Percentiles rank a stretch among this genome's conserved stretches.
phyloP scores from a whole-genome alignment of 2,797 vertebrate genomes.

The Danio jaintianensis region DNA sequence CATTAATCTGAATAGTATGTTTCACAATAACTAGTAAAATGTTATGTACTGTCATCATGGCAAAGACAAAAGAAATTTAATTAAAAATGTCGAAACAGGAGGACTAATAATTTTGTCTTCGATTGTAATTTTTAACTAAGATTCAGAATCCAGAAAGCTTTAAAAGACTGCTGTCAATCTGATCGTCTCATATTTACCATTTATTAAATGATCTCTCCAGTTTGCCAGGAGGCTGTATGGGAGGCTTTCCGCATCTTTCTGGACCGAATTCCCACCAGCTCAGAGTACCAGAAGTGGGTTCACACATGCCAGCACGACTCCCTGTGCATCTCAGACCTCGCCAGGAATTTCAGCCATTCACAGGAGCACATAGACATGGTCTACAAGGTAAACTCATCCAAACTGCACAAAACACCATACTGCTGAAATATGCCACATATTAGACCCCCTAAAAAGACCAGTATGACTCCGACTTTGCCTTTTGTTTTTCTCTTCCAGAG shows the following conservation, averaged over 20 bases:
- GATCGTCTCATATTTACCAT: background rate
- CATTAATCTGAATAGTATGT: too few species aligned
- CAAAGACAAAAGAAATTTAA: too few species aligned
- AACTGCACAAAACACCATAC: background rate
- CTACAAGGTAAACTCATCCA: slow-evolving; percentile 76
- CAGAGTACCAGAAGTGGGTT: slow-evolving; percentile 91
- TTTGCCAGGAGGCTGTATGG: slow-evolving; percentile 95
- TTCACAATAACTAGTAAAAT: too few species aligned
- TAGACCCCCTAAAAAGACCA: background rate
- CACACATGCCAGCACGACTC: slow-evolving; percentile 86
- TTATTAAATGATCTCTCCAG: slow-evolving; percentile 68
- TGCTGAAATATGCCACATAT: background rate
- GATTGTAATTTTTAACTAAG: too few species aligned
- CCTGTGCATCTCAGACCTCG: slow-evolving; percentile 89
- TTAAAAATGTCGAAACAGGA: too few species aligned
- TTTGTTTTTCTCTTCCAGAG: slow-evolving; percentile 66
- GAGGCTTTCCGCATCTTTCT: slow-evolving; percentile 93
- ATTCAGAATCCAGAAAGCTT: background rate
- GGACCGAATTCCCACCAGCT: slow-evolving; percentile 88
- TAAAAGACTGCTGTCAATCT: background rate
- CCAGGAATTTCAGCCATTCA: slow-evolving; percentile 90
- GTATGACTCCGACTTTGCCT: background rate
- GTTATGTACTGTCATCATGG: too few species aligned
- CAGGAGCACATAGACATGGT: slow-evolving; percentile 88
- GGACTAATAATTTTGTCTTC: too few species aligned